Evolutionary conservation across 2,797 vertebrate genomes (phyloP), one percentile per base, ranked within the genome.

Genomic region (Moxostoma hubbsi): DNA sequence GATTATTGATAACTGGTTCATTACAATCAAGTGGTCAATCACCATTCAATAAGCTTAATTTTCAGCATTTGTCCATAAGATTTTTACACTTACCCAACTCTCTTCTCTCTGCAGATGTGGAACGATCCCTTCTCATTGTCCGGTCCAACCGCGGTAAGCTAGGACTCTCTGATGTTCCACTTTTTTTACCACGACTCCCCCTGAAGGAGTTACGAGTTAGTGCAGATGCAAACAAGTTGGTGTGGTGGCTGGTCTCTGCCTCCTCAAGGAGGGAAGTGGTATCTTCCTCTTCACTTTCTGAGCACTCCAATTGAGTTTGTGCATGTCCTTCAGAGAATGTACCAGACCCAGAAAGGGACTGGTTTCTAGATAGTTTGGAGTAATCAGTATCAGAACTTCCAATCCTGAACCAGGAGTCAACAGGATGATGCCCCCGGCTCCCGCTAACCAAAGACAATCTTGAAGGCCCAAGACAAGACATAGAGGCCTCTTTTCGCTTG

Each of bases 221-320:
- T 91, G 97, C 97, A 87, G 97, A 97, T 85, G 97, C 96, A 88
- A 99, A 99, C 86, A 99, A 93, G 84, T 99, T 99, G 43, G 97
- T 98, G 83, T 96, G 97, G 69, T 92, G 91, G 72, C 86, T 85
- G 0, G 88, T 81, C 43, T 92, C 92, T 49, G 79, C 75, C 24
- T 93, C 93, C 63, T 91, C 92, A 1, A 86, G 86, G 61, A 91
- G 90, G 5, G 88, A 88, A 59, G 90, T 90, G 9, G 89, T 89
- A 67, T 93, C 94, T 16, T 94, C 94, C 8, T 94, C 93, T 73
- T 95, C 94, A 8, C 94, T 94, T 83, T 94, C 94, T 0, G 93
- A 94, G 81, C 93, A 93, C 70, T 87, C 92, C 1, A 83, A 82
- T 8, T 88, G 86, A 72, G 92, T 90, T 70, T 91, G 91, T 5